Percentiles rank a stretch among this genome's conserved stretches.
Evolutionary conservation across 2,797 vertebrate genomes (phyloP).

Genomic region (Danio aesculapii): DNA sequence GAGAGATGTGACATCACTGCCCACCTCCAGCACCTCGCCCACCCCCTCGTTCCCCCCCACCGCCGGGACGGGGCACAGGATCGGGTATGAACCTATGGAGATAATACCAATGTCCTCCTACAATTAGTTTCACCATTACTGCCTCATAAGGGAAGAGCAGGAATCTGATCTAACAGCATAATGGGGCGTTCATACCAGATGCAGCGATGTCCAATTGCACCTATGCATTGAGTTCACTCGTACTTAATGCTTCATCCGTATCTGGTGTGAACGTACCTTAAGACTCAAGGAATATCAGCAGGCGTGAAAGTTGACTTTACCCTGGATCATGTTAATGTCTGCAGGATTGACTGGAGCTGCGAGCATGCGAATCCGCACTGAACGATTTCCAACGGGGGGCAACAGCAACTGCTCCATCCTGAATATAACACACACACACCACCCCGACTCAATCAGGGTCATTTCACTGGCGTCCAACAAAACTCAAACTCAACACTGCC

Average conservation of each 20-base stretch:
- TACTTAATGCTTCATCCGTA: no score
- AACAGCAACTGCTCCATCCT: slow-evolving; percentile 63
- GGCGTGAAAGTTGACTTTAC: slow-evolving; percentile 33
- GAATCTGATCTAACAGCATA: no score
- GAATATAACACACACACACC: slow-evolving; percentile 12
- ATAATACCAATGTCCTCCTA: neutral
- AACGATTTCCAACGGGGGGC: slow-evolving; percentile 42
- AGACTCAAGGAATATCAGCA: neutral
- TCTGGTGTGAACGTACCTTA: no score
- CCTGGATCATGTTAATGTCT: slow-evolving; percentile 72
- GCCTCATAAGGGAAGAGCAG: no score
- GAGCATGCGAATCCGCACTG: slow-evolving; percentile 66
- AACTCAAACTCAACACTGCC: no score
- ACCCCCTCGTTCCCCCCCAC: slow-evolving; percentile 71
- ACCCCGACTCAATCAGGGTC: neutral
- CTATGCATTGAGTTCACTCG: no score
- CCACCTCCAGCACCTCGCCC: slow-evolving; percentile 67
- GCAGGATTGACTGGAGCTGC: slow-evolving; percentile 70
- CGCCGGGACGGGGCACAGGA: slow-evolving; percentile 63
- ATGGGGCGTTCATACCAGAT: no score
- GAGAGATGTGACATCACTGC: slow-evolving; percentile 55
- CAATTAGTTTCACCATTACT: neutral
- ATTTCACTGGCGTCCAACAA: neutral
- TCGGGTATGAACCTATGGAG: slow-evolving; percentile 63
- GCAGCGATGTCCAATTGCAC: no score